Base-by-base conservation (phyloP, 2,113 vertebrate genomes). In the Bucco capensis region DNA sequence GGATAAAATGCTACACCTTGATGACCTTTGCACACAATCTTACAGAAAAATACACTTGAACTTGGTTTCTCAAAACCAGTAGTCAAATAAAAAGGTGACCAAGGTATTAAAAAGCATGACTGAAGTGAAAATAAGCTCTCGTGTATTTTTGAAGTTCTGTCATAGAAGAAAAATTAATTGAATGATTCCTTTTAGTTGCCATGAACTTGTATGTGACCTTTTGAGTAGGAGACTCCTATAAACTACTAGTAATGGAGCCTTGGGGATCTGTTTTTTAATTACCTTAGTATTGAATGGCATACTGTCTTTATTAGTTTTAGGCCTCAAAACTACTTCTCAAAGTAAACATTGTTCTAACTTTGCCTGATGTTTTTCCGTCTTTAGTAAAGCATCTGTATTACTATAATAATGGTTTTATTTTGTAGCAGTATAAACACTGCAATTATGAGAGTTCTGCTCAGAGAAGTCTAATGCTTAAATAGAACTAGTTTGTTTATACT, bases 211-310 rank as follows among this genome's bases (percentile, higher is more conserved):
- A 33, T 25, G 16, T 70, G 74, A 93, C 67, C 61, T 81, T 92
- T 61, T 64, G 66, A 84, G 56, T 71, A 74, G 86, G 76, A 92
- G 69, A 61, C 6, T 80, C 40, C 30, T 54, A 38, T 94, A 90
- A 84, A 89, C 40, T 67, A 33, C 37, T 25, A 40, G 33, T 75
- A 87, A 82, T 79, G 23, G 62, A 90, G 54, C 86, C 86, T 84
- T 82, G 53, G 86, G 92, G 77, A 90, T 89, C 94, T 83, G 70
- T 93, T 88, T 95, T 92, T 89, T 89, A 71, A 88, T 96, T 94
- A 85, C 83, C 72, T 85, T 74, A 62, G n/a, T 90, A 88, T 71
- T 92, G 57, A 94, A 83, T 88, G 83, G 76, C 35, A n/a, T 51
- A 72, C 62, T 79, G 56, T 80, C 64, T 95, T 95, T 87, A 92